A percentile compares a stretch with the other conserved stretches of the same genome.
Evolutionary conservation across 1,140 invertebrate species (phyloP).

Genomic region (Idris sp.): DNA sequence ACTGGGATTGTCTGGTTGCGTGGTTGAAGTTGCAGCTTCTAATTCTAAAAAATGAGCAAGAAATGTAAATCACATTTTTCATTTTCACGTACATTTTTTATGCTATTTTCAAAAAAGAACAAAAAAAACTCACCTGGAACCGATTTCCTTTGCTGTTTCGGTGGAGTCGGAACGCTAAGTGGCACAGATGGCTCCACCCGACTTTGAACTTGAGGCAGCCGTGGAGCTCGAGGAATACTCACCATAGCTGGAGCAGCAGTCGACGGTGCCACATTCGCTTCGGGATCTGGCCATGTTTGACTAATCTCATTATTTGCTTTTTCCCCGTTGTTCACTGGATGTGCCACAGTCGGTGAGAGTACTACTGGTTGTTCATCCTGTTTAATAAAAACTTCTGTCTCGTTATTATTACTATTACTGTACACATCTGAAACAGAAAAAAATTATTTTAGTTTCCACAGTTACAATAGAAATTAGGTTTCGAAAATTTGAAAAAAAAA

Average conservation of each 20-base stretch:
- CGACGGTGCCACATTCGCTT: slow-evolving; percentile 15
- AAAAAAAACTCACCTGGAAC: slow-evolving; percentile 69
- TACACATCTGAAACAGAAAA: slow-evolving; percentile 16
- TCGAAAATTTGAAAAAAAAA: too few species aligned
- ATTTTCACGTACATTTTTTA: background rate
- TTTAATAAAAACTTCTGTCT: slow-evolving; percentile 10
- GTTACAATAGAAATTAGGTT: too few species aligned
- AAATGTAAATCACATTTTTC: background rate
- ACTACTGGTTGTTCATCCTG: slow-evolving; percentile 55
- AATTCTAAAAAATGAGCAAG: slow-evolving; percentile 72
- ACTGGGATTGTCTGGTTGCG: slow-evolving; percentile 76
- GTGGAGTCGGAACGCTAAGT: slow-evolving; percentile 54
- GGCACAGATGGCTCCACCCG: slow-evolving; percentile 5
- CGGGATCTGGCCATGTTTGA: too few species aligned
- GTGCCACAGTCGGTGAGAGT: slow-evolving; percentile 12
- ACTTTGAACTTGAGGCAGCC: slow-evolving; percentile 1
- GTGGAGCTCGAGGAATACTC: background rate
- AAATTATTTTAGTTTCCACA: background rate
- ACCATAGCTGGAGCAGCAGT: slow-evolving; percentile 1
- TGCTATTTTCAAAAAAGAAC: too few species aligned
- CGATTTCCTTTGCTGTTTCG: slow-evolving; percentile 76
- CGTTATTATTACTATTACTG: slow-evolving; percentile 28
- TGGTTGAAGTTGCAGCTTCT: slow-evolving; percentile 83
- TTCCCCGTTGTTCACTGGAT: slow-evolving; percentile 24
- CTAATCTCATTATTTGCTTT: slow-evolving; percentile 19